Evolutionary conservation across 1,140 invertebrate genomes (phyloP).

Genomic region (Macrosteles quadrilineatus): DNA sequence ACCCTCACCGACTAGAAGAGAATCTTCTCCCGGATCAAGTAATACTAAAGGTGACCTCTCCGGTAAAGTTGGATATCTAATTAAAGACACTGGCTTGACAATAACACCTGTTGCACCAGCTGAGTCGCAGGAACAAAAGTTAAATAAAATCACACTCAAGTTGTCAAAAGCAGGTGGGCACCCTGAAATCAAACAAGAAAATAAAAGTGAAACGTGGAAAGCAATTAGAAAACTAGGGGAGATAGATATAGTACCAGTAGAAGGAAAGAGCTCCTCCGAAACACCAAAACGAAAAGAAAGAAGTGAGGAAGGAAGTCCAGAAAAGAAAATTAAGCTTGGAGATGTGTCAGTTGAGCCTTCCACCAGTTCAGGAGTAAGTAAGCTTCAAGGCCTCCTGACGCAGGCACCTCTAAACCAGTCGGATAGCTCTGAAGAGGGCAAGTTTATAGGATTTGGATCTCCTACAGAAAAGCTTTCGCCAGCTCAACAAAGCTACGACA

Average conservation of each 20-base stretch:
- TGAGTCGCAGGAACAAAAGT: conserved; percentile 32
- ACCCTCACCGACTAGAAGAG: background rate
- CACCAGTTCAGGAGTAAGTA: conserved; percentile 26
- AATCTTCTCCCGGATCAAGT: background rate
- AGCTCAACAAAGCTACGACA: background rate
- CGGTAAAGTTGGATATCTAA: conserved; percentile 15
- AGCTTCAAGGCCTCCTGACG: conserved; percentile 18
- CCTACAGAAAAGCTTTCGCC: background rate
- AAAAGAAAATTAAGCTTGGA: conserved; percentile 22
- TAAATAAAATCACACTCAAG: conserved; percentile 35
- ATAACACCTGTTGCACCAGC: conserved; percentile 21
- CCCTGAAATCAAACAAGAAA: conserved; percentile 36
- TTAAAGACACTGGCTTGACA: conserved; percentile 24
- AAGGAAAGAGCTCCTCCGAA: conserved; percentile 16
- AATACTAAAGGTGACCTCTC: background rate
- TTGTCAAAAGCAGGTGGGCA: conserved; percentile 31
- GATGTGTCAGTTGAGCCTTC: conserved; percentile 25
- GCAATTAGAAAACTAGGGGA: conserved; percentile 9
- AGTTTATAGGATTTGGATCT: background rate
- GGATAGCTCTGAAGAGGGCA: background rate
- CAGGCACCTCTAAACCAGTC: conserved; percentile 8
- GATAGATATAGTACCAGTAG: background rate
- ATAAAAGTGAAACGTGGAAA: conserved; percentile 24
- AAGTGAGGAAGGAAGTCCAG: conserved; percentile 16
- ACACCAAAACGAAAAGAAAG: conserved; percentile 33